phyloP scores from a whole-genome alignment of 2,888 invertebrate species.

The Mythimna impura region DNA sequence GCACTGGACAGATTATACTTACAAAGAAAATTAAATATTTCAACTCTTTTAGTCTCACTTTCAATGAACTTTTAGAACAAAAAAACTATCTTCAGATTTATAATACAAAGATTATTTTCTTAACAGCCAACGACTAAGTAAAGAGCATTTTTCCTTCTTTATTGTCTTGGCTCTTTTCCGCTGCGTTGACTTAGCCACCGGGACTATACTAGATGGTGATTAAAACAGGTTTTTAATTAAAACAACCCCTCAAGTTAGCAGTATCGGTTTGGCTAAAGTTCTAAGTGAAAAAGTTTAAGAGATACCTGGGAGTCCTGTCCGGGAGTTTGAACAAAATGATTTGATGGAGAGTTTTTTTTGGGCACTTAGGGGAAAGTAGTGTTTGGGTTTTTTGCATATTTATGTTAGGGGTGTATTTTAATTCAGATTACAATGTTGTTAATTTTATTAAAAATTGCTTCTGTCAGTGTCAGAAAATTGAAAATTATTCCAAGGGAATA shows the following conservation, averaged over 20 bases:
- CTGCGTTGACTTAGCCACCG: constrained; percentile 44
- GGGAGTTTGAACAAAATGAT: constrained; percentile 31
- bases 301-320: constrained; percentile 57
- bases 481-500: too few species aligned
- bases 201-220: constrained; percentile 63
- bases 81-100: constrained; percentile 32
- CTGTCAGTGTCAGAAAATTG: too few species aligned
- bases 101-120: constrained; percentile 36
- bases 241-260: constrained; percentile 67
- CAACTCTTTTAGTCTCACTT: constrained; percentile 1
- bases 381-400: neutral
- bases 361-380: constrained; percentile 9
- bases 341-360: constrained; percentile 34
- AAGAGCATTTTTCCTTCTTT: constrained; percentile 17
- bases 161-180: constrained; percentile 36
- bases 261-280: constrained; percentile 67
- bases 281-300: constrained; percentile 69
- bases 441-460: neutral
- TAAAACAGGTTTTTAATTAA: constrained; percentile 73
- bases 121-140: constrained; percentile 18
- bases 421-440: neutral
- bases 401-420: neutral
- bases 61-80: neutral
- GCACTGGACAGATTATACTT: too few species aligned
- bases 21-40: neutral